A percentile compares a stretch with the other conserved stretches of the same genome.
Evolutionary conservation across 2,888 invertebrate genomes (phyloP).

Genomic region (Nomada goodeniana): DNA sequence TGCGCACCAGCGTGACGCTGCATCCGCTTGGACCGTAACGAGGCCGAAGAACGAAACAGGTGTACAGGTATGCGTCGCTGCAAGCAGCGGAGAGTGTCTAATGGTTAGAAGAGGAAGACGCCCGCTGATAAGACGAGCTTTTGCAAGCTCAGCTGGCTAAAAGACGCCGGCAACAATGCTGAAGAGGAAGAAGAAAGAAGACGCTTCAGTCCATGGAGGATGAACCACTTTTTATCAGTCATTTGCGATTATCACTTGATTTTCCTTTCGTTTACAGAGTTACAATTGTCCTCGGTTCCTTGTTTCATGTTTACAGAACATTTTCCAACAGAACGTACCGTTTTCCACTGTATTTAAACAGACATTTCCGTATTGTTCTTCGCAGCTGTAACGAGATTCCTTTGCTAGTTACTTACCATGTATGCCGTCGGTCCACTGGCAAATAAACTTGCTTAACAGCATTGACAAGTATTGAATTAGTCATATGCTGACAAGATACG

Average conservation of each 20-base stretch:
- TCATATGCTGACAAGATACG: neutral
- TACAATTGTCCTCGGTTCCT: neutral
- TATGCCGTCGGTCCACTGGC: constrained; percentile 1
- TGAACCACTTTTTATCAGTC: constrained; percentile 62
- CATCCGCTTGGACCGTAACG: constrained; percentile 25
- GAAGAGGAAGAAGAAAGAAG: constrained; percentile 24
- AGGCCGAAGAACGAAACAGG: neutral
- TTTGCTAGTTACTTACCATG: neutral
- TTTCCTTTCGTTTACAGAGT: neutral
- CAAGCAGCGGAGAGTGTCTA: constrained; percentile 69
- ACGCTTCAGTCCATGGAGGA: constrained; percentile 14
- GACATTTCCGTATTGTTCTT: constrained; percentile 21
- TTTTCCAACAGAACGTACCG: constrained; percentile 7
- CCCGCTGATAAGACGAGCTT: constrained; percentile 72
- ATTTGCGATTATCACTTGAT: constrained; percentile 64
- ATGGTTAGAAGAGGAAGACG: constrained; percentile 76
- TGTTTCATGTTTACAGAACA: neutral
- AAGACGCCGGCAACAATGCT: constrained; percentile 47
- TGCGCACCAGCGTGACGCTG: constrained; percentile 5
- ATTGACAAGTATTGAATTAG: constrained; percentile 48
- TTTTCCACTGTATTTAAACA: constrained; percentile 1
- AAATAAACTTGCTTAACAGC: constrained; percentile 41
- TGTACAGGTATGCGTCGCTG: constrained; percentile 14
- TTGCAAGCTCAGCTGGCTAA: constrained; percentile 59
- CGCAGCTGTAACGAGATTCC: neutral